These are phyloP conservation scores for Dendrocincla fuliginosa DNA, from an alignment of 2,797 vertebrate species.

Conservation along the genomic window DNA sequence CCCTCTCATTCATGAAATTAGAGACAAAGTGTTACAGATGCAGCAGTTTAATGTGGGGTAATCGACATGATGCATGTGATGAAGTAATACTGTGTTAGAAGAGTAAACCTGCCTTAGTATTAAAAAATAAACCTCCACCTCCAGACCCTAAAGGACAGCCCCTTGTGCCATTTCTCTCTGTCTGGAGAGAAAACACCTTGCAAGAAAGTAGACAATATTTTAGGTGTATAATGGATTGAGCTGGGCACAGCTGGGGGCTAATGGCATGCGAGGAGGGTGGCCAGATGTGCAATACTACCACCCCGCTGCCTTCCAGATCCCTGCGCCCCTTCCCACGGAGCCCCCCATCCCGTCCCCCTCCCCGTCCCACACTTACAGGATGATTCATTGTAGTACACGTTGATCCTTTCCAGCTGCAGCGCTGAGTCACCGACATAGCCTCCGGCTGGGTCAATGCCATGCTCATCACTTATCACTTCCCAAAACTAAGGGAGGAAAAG, in stretches of 20 bases:
- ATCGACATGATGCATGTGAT: not conserved
- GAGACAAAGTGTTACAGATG: not conserved
- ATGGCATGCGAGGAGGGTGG: accelerated
- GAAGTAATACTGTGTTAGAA: not conserved
- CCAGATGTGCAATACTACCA: not conserved
- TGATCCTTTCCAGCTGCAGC: constrained; percentile 91
- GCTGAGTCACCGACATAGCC: constrained; percentile 88
- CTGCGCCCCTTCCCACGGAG: not conserved
- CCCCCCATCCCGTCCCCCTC: not conserved
- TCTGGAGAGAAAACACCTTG: not conserved
- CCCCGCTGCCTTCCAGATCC: not conserved
- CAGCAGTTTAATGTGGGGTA: not conserved
- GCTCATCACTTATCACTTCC: constrained; percentile 95
- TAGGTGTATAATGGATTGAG: not conserved
- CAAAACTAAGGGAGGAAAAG: constrained; percentile 81
- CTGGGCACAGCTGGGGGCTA: not conserved
- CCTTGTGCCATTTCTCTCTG: not conserved
- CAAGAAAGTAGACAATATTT: not conserved
- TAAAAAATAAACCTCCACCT: not conserved
- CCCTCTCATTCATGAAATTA: not conserved
- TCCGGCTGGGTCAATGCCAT: constrained; percentile 89
- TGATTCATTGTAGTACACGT: constrained; percentile 94
- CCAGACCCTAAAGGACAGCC: not conserved
- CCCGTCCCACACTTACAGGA: constrained; percentile 82
- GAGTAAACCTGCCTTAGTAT: not conserved